phyloP scores from a whole-genome alignment of 1,140 invertebrate genomes.

The Zaprionus ornatus region DNA sequence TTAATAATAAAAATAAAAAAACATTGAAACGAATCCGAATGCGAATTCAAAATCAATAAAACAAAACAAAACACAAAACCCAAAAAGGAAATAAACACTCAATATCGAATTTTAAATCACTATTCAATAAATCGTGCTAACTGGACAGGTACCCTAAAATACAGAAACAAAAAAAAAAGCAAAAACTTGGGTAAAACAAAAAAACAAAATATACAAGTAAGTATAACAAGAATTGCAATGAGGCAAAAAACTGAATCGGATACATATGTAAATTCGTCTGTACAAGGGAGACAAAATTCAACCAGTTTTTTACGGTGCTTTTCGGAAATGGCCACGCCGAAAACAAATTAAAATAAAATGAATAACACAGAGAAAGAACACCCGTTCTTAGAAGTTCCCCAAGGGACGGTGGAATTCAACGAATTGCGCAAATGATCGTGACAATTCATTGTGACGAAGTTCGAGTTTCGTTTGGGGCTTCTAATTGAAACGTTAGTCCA shows the following conservation, averaged over 20 bases:
- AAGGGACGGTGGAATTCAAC: constrained; percentile 43
- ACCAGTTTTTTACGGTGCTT: constrained; percentile 42
- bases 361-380: constrained; percentile 14
- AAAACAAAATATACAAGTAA: constrained; percentile 27
- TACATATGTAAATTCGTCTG: constrained; percentile 18
- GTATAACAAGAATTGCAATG: constrained; percentile 32
- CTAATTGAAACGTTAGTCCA: constrained; percentile 71
- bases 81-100: constrained; percentile 62
- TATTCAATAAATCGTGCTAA: constrained; percentile 45
- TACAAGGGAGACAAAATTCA: constrained; percentile 32
- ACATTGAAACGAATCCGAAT: constrained; percentile 62
- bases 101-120: constrained; percentile 66
- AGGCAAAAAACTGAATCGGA: constrained; percentile 31
- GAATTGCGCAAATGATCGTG: constrained; percentile 49
- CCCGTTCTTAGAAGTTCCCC: constrained; percentile 55
- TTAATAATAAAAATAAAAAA: constrained; percentile 59
- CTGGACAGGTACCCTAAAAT: constrained; percentile 39
- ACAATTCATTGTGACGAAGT: constrained; percentile 21
- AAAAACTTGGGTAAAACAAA: constrained; percentile 42
- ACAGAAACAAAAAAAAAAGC: constrained; percentile 19
- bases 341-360: neutral
- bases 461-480: constrained; percentile 39
- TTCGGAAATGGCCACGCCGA: constrained; percentile 42
- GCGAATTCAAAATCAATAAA: constrained; percentile 53
- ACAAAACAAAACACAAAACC: constrained; percentile 41